Base-by-base conservation (phyloP, 1,140 invertebrate genomes). In the Harpegnathos saltator region DNA sequence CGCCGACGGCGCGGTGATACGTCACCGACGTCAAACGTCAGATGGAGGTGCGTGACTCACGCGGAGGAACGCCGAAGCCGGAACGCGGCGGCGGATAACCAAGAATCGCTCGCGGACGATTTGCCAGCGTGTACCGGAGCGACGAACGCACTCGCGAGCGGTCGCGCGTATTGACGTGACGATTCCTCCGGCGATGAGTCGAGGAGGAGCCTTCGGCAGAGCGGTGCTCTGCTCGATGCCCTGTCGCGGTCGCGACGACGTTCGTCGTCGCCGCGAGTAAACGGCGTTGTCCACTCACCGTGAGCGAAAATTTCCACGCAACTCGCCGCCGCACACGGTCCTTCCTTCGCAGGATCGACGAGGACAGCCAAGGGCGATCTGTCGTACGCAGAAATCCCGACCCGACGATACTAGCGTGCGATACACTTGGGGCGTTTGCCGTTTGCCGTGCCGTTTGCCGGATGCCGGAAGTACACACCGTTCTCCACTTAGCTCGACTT, bases 361-460 rank as follows among this genome's bases (percentile, higher is more conserved):
- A 82, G 19, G 63, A 83, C 81, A 29, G 68, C 26, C 56, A 74
- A 19, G 54, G n/a, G 73, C 69, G 71, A 73, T 48, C 29, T 62
- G 52, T 74, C 48, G 66, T 14, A 29, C 65, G 29, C 4, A 29
- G 19, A 61, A 71, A 61, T 14, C 29, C 80, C 54, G 38, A 44
- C 54, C 33, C 73, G 72, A 77, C 77, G 81, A 66, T 63, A 82
- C 56, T 69, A 63, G 69, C 71, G 72, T 63, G 63, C 63, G 63
- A 44, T 66, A 77, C 54, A 83, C 72, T 86, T 69, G 91, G 92
- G 92, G n/a, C 92, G 92, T 92, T 91, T 91, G 91, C 92, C 92
- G 91, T 90, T 91, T 91, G 68, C 89, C 82, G 85, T n/a, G n/a
- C n/a, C 92, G 92, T 92, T 91, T 91, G 91, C 92, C 92, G 91